These are phyloP conservation scores for Chelonus formosanus DNA, from an alignment of 2,888 invertebrate species.

Conservation along the genomic window DNA sequence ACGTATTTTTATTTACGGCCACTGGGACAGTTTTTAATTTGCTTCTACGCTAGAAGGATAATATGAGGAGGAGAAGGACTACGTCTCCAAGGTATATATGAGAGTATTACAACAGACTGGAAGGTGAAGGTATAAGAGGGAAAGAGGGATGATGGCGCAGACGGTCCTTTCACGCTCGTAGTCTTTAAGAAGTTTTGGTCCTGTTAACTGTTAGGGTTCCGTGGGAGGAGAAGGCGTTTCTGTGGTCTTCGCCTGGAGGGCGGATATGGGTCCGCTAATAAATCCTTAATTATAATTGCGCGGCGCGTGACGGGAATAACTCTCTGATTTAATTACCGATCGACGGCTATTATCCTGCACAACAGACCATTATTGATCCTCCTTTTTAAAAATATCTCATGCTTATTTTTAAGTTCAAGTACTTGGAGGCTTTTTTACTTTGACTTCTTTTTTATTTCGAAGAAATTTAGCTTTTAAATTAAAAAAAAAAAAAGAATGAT, in stretches of 20 bases:
- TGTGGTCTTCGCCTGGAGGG: constrained; percentile 55
- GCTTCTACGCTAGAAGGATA: constrained; percentile 54
- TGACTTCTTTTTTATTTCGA: no score
- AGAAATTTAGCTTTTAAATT: not conserved
- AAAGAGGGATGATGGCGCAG: constrained; percentile 37
- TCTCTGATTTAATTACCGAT: constrained; percentile 64
- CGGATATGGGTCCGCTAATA: constrained; percentile 58
- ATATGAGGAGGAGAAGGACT: constrained; percentile 43
- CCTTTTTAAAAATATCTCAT: constrained; percentile 1
- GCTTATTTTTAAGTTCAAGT: constrained; percentile 2
- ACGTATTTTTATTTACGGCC: constrained; percentile 63
- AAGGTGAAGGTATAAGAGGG: constrained; percentile 32
- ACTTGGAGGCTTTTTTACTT: not conserved
- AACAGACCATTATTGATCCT: constrained; percentile 36
- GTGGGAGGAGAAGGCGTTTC: constrained; percentile 57
- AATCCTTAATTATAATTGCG: constrained; percentile 66
- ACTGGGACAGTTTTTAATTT: constrained; percentile 66
- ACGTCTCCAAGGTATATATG: constrained; percentile 19
- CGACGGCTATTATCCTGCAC: constrained; percentile 50
- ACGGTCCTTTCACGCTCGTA: constrained; percentile 40
- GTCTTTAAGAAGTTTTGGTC: constrained; percentile 61
- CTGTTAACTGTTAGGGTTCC: constrained; percentile 61
- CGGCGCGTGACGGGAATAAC: constrained; percentile 64
- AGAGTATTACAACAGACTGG: constrained; percentile 23
- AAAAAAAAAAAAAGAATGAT: no score